Conservation (phyloP, 1,140 invertebrate species). For the Ephestia elutella region DNA sequence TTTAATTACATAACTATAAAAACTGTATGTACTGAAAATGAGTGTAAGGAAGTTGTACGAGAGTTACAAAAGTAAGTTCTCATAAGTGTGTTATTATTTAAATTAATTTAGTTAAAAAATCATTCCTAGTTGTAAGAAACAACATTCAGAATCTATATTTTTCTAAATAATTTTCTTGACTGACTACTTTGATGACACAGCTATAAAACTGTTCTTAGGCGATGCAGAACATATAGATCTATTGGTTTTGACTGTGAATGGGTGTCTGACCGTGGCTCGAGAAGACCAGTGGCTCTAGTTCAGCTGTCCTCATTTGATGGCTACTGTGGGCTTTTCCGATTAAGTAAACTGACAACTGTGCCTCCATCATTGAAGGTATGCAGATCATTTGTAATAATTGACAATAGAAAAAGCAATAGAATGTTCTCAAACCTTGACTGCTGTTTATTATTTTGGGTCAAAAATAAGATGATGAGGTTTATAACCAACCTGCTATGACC, state of each 20-base stretch:
- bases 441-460: no score
- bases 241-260: constrained; percentile 85
- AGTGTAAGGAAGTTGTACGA: constrained; percentile 33
- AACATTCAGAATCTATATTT: no score
- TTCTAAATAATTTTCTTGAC: no score
- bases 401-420: not conserved
- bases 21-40: constrained; percentile 34
- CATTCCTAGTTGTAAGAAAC: no score
- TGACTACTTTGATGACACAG: no score
- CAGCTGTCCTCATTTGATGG: constrained; percentile 79
- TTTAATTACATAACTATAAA: constrained; percentile 46
- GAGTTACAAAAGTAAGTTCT: constrained; percentile 49
- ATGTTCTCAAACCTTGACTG: constrained; percentile 13
- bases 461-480: no score
- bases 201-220: constrained; percentile 23
- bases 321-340: constrained; percentile 77
- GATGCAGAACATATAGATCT: constrained; percentile 40
- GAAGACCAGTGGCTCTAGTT: constrained; percentile 77
- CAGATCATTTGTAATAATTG: no score
- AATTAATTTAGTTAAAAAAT: no score
- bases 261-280: constrained; percentile 72
- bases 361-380: constrained; percentile 64
- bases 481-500: no score
- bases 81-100: no score
- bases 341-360: constrained; percentile 74